Evolutionary conservation across 2,797 vertebrate species (phyloP).

Genomic region (Acrossocheilus wenchowensis): DNA sequence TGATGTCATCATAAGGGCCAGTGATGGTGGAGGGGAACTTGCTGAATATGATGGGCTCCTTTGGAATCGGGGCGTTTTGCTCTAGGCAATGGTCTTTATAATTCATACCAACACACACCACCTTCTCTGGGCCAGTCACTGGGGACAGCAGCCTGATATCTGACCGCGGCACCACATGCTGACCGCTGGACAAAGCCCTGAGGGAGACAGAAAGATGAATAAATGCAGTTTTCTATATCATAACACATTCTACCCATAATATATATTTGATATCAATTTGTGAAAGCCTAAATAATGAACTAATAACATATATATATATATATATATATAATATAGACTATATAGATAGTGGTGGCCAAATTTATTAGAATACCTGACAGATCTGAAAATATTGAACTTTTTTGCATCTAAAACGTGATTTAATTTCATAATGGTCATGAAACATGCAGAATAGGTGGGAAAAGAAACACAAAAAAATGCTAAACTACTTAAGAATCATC

Average conservation of each 20-base stretch:
- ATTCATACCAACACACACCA: conserved; percentile 95
- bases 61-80: conserved; percentile 84
- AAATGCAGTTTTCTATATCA: not conserved
- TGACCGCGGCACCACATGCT: conserved; percentile 73
- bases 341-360: no score
- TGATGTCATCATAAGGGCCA: conserved; percentile 86
- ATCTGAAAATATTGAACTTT: no score
- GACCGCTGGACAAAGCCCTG: conserved; percentile 80
- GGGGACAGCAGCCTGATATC: conserved; percentile 82
- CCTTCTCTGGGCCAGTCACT: conserved; percentile 85
- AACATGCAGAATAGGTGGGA: no score
- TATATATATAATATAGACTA: no score
- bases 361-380: no score
- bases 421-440: no score
- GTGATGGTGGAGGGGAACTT: conserved; percentile 91
- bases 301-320: not conserved
- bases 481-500: no score
- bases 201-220: conserved; percentile 1
- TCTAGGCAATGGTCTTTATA: conserved; percentile 93
- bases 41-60: conserved; percentile 94
- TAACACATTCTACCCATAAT: not conserved
- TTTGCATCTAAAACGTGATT: no score
- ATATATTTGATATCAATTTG: not conserved
- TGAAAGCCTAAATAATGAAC: not conserved
- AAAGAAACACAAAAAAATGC: no score